phyloP scores from a whole-genome alignment of 30 jellyfish, hydroid and myxozoan genomes.

The Aurelia sp. region DNA sequence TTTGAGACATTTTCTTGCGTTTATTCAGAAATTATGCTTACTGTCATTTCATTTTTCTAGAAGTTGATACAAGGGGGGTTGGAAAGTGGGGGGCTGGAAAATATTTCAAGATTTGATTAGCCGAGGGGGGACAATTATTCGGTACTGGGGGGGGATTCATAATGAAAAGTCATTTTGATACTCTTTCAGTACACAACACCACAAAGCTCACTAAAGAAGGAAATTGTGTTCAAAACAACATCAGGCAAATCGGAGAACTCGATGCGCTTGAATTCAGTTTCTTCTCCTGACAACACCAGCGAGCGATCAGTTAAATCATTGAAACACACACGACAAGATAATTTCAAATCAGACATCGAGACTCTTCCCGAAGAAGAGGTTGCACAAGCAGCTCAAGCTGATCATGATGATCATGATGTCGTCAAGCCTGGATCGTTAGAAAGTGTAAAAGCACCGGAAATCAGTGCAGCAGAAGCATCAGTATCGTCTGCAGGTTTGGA shows the following conservation, averaged over 20 bases:
- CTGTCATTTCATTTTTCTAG: too few species aligned
- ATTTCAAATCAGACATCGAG: not conserved
- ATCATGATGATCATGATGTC: not conserved
- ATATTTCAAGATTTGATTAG: too few species aligned
- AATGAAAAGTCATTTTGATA: not conserved
- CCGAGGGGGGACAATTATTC: too few species aligned
- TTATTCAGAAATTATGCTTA: too few species aligned
- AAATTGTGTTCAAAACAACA: constrained; percentile 1
- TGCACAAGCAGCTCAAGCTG: not conserved
- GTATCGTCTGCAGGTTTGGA: constrained; percentile 59
- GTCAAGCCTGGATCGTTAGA: not conserved
- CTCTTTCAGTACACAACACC: constrained; percentile 38
- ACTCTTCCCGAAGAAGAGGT: constrained; percentile 43
- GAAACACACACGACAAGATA: not conserved
- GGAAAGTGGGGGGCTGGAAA: too few species aligned
- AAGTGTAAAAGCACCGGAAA: not conserved
- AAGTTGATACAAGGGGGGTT: too few species aligned
- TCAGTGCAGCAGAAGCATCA: constrained; percentile 8
- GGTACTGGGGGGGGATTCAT: too few species aligned
- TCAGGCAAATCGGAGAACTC: constrained; percentile 2
- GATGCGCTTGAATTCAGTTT: not conserved
- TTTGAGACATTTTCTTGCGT: too few species aligned
- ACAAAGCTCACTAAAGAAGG: constrained; percentile 34
- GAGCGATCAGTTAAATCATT: constrained; percentile 7
- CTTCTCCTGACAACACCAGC: constrained; percentile 47